Percentiles rank a stretch among this genome's conserved stretches.
These are phyloP conservation scores for Acipenser oxyrinchus DNA, from an alignment of 2,797 vertebrate genomes.

Conservation along the genomic window DNA sequence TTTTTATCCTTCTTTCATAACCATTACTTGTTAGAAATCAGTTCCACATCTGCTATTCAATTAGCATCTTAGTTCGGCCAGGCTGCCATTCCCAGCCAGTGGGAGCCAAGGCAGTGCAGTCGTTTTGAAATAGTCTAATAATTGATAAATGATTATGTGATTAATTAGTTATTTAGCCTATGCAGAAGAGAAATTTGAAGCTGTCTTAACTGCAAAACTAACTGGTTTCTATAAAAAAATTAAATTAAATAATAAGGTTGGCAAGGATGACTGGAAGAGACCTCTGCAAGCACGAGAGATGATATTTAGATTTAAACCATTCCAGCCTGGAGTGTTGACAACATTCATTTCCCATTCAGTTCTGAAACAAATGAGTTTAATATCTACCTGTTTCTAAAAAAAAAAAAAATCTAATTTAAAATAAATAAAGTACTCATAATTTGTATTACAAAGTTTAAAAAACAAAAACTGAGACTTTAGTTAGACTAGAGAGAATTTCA, in stretches of 20 bases:
- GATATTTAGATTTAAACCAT: conserved; percentile 10
- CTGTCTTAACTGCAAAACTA: conserved; percentile 29
- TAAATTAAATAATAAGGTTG: not conserved
- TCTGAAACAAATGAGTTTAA: too few species aligned
- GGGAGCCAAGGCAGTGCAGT: conserved; percentile 33
- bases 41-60: conserved; percentile 54
- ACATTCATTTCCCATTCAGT: too few species aligned
- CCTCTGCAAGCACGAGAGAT: not conserved
- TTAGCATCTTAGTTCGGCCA: conserved; percentile 59
- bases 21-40: conserved; percentile 48
- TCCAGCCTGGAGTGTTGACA: too few species aligned
- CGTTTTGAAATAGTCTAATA: conserved; percentile 47
- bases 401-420: too few species aligned
- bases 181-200: conserved; percentile 25
- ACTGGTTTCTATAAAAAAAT: conserved; percentile 27
- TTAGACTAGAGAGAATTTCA: not conserved
- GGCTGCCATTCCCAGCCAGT: conserved; percentile 31
- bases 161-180: conserved; percentile 57
- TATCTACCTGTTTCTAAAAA: too few species aligned
- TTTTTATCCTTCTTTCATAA: conserved; percentile 51
- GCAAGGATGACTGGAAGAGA: conserved; percentile 11
- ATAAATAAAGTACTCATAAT: too few species aligned
- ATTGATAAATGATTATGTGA: conserved; percentile 58
- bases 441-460: not conserved
- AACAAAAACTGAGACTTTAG: not conserved